phyloP scores from a whole-genome alignment of 2,888 invertebrate genomes.

The Sinopyrophorus schimmeli region DNA sequence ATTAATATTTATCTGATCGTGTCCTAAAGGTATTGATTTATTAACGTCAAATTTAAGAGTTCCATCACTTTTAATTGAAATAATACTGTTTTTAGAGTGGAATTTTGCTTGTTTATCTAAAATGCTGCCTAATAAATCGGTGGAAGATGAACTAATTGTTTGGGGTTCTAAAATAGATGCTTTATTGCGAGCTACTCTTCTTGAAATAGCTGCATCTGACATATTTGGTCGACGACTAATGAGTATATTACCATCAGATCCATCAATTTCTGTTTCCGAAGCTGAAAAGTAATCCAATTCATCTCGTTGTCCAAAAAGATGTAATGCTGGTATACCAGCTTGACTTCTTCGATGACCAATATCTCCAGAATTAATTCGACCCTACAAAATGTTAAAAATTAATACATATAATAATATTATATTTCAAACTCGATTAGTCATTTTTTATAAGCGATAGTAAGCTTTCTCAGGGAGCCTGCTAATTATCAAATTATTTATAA shows the following conservation, averaged over 20 bases:
- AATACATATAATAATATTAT: too few relatives aligned
- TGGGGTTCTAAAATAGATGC: conserved; percentile 51
- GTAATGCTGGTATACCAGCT: conserved; percentile 61
- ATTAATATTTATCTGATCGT: conserved; percentile 1
- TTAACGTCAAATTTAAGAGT: conserved; percentile 59
- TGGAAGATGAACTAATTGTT: conserved; percentile 55
- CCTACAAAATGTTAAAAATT: conserved; percentile 18
- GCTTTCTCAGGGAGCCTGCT: too few relatives aligned
- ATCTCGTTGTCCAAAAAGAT: conserved; percentile 69
- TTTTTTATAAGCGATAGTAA: too few relatives aligned
- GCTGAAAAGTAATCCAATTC: conserved; percentile 71
- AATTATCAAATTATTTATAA: too few relatives aligned
- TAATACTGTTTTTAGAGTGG: conserved; percentile 66
- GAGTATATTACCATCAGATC: conserved; percentile 51
- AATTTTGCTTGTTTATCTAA: conserved; percentile 71
- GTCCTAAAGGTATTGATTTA: conserved; percentile 60
- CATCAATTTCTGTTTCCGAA: conserved; percentile 55
- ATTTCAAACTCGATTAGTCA: too few relatives aligned
- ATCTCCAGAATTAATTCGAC: conserved; percentile 18
- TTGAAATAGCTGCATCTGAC: conserved; percentile 49
- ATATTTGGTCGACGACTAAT: conserved; percentile 56
- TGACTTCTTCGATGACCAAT: conserved; percentile 43
- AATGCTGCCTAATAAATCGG: conserved; percentile 70
- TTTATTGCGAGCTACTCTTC: conserved; percentile 56
- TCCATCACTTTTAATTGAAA: conserved; percentile 66